Base-by-base conservation (phyloP, 1,140 invertebrate species). In the Atta texana region DNA sequence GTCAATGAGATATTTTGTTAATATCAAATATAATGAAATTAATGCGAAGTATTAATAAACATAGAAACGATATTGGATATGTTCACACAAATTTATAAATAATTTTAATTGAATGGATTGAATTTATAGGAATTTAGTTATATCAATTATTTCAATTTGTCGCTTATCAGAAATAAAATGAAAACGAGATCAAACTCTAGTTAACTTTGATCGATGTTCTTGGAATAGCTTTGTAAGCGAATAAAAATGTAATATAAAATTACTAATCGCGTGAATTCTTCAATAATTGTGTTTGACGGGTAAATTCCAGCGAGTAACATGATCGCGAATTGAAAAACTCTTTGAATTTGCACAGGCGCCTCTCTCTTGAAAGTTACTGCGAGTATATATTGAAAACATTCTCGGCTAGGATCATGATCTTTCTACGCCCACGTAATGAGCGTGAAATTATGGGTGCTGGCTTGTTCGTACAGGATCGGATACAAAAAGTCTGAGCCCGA, bases 381-480 rank as follows among this genome's bases (percentile, higher is more conserved):
- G 7, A 7, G 3, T 44, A 44, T 10, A 44, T 10, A 10, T 34
- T 85, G 59, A 66, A 82, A 78, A 57, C 55, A 12, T 74, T 64
- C 31, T 71, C 59, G 55, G 28, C 63, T 34, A 78, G 34, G 21
- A 75, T 86, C 44, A 24, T 51, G 12, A 28, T 31, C 14, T 76
- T 88, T 34, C 21, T 57, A 68, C 57, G 68, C 12, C 39, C 61
- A 71, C 82, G 28, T 86, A 88, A 86, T 76, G 63, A 81, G 63
- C 57, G 39, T 21, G 34, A 89, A 89, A 89, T 89, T 88, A 86
- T 80, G n/a, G 61, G 18, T 81, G 49, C 16, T 59, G 1, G 87
- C 6, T n/a, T n/a, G 49, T 24, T n/a, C 66, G 66, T 24, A 39
- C 39, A 84, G 39, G 55, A 14, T 51, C 68, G 69, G 3, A 6